Conservation (phyloP, 2,888 invertebrate species). For the Fragum sueziense region DNA sequence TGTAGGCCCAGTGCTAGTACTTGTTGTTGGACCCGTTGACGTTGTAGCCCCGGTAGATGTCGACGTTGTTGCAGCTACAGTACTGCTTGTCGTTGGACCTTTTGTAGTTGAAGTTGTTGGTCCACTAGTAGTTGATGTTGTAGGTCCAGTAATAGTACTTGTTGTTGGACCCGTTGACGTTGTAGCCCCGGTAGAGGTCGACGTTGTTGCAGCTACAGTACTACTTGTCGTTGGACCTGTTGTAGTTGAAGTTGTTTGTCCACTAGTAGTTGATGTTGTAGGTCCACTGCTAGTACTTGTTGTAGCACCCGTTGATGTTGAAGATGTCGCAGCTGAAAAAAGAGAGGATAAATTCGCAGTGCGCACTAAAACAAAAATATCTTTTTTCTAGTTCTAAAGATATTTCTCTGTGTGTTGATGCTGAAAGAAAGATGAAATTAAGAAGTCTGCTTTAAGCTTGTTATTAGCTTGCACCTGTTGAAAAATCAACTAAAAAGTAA, state of each 20-base stretch:
- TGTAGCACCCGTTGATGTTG: neutral
- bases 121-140: neutral
- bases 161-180: neutral
- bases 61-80: neutral
- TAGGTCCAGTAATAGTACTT: neutral
- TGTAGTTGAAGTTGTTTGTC: neutral
- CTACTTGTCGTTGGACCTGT: neutral
- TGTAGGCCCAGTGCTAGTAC: neutral
- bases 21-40: neutral
- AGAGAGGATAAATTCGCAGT: neutral
- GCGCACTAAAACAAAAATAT: too few species aligned
- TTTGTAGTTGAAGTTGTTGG: neutral
- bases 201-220: neutral
- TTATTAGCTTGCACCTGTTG: neutral
- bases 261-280: neutral
- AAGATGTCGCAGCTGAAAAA: neutral
- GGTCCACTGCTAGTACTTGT: neutral
- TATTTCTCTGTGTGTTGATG: too few species aligned
- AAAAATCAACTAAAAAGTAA: too few species aligned
- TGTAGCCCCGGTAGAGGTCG: neutral
- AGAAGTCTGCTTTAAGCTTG: too few species aligned
- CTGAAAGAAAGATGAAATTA: too few species aligned
- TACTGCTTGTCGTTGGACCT: neutral
- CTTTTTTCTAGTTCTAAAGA: too few species aligned
- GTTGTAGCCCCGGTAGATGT: neutral